These are phyloP conservation scores for Meloidogyne chitwoodi DNA, from an alignment of 1,140 invertebrate genomes.

Conservation along the genomic window DNA sequence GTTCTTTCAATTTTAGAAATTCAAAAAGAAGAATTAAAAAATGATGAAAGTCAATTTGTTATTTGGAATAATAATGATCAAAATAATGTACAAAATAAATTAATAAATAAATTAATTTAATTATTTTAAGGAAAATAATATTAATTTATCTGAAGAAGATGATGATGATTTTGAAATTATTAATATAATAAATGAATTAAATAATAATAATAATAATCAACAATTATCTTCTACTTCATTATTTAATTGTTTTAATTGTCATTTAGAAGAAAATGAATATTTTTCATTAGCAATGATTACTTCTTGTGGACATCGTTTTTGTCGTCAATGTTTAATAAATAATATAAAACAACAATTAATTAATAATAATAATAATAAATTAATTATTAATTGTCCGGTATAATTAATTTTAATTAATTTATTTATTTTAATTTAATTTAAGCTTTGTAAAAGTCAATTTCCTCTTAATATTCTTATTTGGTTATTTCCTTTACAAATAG, in stretches of 20 bases:
- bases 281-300: neutral
- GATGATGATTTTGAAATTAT: slow-evolving; percentile 21
- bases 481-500: slow-evolving; percentile 3
- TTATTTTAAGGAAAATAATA: neutral
- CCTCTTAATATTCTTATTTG: slow-evolving; percentile 3
- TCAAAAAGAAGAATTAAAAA: neutral
- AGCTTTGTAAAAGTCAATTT: neutral
- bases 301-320: slow-evolving; percentile 12
- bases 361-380: neutral
- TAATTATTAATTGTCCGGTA: slow-evolving; percentile 3
- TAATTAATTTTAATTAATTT: neutral
- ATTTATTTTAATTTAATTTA: neutral
- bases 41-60: slow-evolving; percentile 12
- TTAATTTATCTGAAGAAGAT: too few species aligned
- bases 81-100: neutral
- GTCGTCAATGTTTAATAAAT: slow-evolving; percentile 4
- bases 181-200: slow-evolving; percentile 10
- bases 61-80: neutral
- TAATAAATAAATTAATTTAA: neutral
- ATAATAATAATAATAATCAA: neutral
- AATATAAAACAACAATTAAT: neutral
- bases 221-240: neutral
- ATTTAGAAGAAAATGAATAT: neutral
- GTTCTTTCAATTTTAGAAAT: neutral
- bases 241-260: neutral